Percentiles rank a stretch among this genome's conserved stretches.
phyloP scores from a whole-genome alignment of 2,113 vertebrate genomes.

The Ovis canadensis region DNA sequence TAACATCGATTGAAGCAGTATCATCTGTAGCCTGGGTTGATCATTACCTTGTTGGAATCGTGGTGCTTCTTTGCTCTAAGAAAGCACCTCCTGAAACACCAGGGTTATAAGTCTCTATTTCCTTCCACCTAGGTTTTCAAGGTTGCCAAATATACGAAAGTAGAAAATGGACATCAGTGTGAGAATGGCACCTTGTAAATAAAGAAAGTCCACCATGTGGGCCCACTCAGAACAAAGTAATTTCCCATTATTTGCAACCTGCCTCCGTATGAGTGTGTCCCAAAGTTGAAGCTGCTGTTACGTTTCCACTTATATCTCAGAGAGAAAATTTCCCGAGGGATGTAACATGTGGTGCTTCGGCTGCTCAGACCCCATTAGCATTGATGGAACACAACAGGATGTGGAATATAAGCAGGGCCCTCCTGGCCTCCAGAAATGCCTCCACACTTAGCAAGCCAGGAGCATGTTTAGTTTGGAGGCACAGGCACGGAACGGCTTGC shows the following conservation, averaged over 20 bases:
- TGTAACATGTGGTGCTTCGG: slow-evolving; percentile 62
- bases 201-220: background rate
- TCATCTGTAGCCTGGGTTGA: background rate
- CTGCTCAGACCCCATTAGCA: slow-evolving; percentile 64
- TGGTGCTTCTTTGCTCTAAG: background rate
- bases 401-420: slow-evolving; percentile 58
- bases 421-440: slow-evolving; percentile 57
- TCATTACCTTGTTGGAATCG: background rate
- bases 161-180: background rate
- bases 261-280: background rate
- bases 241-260: slow-evolving; percentile 21
- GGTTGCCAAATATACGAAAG: background rate
- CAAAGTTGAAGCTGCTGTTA: background rate
- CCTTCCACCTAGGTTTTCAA: background rate
- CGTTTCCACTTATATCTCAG: slow-evolving; percentile 36
- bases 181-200: background rate
- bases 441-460: slow-evolving; percentile 47
- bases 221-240: background rate
- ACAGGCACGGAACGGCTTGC: background rate
- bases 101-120: background rate
- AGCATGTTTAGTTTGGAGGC: slow-evolving; percentile 39
- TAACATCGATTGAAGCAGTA: background rate
- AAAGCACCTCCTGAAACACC: background rate
- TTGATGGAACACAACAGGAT: slow-evolving; percentile 71
- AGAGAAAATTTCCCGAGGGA: slow-evolving; percentile 65